Percentiles rank a stretch among this genome's conserved stretches.
Evolutionary conservation across 2,113 vertebrate genomes (phyloP).

Genomic region (Myrmecophaga tridactyla): DNA sequence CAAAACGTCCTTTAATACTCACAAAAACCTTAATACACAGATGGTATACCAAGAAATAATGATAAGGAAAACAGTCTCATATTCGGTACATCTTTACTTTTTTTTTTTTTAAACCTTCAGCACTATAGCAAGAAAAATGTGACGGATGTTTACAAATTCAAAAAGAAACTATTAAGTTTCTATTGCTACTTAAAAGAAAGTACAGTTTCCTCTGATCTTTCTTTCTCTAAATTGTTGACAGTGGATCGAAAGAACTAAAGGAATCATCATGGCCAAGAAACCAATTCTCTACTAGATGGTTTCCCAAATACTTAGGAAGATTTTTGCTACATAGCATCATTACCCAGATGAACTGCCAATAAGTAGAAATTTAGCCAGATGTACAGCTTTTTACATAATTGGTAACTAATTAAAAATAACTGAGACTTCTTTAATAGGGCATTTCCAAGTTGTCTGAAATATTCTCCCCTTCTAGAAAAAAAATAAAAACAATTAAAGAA

Average conservation of each 20-base stretch:
- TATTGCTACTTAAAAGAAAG: background rate
- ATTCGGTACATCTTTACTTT: background rate
- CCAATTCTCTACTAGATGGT: background rate
- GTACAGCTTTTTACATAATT: background rate
- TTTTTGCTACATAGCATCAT: background rate
- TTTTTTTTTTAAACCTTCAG: background rate
- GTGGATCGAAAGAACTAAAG: background rate
- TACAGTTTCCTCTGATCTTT: background rate
- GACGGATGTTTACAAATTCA: background rate
- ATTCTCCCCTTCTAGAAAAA: background rate
- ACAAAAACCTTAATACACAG: background rate
- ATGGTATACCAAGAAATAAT: background rate
- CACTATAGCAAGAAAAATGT: conserved; percentile 17
- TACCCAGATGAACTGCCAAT: background rate
- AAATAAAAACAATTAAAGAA: background rate
- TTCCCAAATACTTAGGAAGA: conserved; percentile 4
- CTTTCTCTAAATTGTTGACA: background rate
- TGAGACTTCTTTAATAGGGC: background rate
- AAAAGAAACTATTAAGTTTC: background rate
- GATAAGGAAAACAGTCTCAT: no score
- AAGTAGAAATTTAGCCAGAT: background rate
- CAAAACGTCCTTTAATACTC: background rate
- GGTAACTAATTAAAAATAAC: background rate
- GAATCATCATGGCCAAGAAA: background rate
- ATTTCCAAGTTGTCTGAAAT: background rate